These are phyloP conservation scores for Idris sp. DNA, from an alignment of 1,140 invertebrate genomes.

Conservation along the genomic window DNA sequence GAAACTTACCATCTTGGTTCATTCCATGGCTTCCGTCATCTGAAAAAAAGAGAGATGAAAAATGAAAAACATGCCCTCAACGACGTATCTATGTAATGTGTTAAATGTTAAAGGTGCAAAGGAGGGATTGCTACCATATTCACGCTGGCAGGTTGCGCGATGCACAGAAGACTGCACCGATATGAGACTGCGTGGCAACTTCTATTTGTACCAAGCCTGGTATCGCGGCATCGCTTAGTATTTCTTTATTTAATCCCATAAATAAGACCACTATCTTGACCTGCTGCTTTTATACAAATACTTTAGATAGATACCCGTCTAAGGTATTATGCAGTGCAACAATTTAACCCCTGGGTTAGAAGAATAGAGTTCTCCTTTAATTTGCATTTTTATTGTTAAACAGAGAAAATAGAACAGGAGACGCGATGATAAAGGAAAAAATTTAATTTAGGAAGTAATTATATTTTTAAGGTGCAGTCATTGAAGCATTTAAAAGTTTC, in stretches of 20 bases:
- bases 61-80: constrained; percentile 43
- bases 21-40: constrained; percentile 75
- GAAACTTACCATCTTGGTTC: constrained; percentile 76
- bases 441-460: constrained; percentile 10
- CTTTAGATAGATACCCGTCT: constrained; percentile 58
- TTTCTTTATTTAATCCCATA: constrained; percentile 77
- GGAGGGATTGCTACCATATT: constrained; percentile 49
- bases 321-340: constrained; percentile 49
- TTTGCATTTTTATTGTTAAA: too few species aligned
- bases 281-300: constrained; percentile 65
- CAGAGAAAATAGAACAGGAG: too few species aligned
- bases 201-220: constrained; percentile 70
- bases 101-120: constrained; percentile 40
- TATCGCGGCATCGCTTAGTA: constrained; percentile 73
- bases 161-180: constrained; percentile 60
- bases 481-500: constrained; percentile 27
- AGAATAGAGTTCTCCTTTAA: background rate
- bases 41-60: constrained; percentile 64
- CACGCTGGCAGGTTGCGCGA: constrained; percentile 65
- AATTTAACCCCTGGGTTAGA: constrained; percentile 21
- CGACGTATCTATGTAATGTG: constrained; percentile 40
- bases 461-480: constrained; percentile 7
- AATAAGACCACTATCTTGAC: constrained; percentile 74
- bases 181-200: constrained; percentile 67
- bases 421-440: too few species aligned